Conservation (phyloP, 2,888 invertebrate species). For the Mesorhabditis spiculigera region DNA sequence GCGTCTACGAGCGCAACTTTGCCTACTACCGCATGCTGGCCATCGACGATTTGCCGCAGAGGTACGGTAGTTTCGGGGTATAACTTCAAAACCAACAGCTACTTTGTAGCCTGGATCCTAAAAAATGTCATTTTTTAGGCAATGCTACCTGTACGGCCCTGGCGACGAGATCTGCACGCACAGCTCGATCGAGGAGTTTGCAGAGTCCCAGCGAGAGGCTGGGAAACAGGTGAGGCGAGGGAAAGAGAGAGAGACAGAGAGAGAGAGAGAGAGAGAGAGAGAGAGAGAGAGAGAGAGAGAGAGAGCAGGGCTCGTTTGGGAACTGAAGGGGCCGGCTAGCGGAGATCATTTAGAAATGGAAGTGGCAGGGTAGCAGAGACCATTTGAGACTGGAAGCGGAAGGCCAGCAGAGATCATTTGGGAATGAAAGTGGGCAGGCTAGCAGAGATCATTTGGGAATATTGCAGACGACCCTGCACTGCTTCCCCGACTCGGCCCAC, state of each 20-base stretch:
- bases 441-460: too few species aligned
- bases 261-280: too few species aligned
- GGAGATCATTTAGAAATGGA: too few species aligned
- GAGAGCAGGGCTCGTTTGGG: neutral
- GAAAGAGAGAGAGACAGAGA: too few species aligned
- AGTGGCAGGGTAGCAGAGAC: too few species aligned
- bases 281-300: neutral
- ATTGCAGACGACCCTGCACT: neutral
- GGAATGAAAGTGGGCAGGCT: too few species aligned
- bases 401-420: too few species aligned
- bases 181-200: conserved; percentile 32
- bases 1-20: conserved; percentile 44
- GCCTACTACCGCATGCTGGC: conserved; percentile 51
- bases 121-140: conserved; percentile 48
- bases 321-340: too few species aligned
- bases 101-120: too few species aligned
- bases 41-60: conserved; percentile 41
- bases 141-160: conserved; percentile 67
- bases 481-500: conserved; percentile 69
- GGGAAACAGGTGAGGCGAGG: conserved; percentile 11
- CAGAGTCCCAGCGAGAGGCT: conserved; percentile 19
- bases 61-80: too few species aligned
- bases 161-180: conserved; percentile 37
- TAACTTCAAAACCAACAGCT: too few species aligned
- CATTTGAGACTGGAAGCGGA: too few species aligned